phyloP scores from a whole-genome alignment of 1,140 invertebrate species.

The Tetramorium parvispinum region DNA sequence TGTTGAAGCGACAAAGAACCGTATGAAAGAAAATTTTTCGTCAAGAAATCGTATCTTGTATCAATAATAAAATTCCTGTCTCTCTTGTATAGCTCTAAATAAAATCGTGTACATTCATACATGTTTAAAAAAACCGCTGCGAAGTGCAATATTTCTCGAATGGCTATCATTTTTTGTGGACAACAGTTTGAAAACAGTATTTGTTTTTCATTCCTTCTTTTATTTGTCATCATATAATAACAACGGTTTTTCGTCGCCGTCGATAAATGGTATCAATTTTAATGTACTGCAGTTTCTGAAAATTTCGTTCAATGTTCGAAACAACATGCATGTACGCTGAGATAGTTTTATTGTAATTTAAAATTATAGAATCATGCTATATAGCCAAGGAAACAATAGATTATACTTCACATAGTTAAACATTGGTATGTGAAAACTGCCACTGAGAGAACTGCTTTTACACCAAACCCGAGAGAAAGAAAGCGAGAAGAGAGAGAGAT shows the following conservation, averaged over 20 bases:
- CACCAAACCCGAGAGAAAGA: conserved; percentile 2
- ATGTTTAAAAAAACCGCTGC: conserved; percentile 2
- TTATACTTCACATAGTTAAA: conserved; percentile 18
- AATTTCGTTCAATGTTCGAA: background rate
- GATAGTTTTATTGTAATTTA: background rate
- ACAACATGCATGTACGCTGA: background rate
- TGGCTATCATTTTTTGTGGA: conserved; percentile 8
- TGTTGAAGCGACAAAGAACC: background rate
- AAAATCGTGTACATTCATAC: background rate
- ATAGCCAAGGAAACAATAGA: background rate
- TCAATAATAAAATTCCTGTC: conserved; percentile 9
- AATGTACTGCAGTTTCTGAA: background rate
- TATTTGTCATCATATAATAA: background rate
- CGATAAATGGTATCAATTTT: background rate
- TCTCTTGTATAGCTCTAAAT: background rate
- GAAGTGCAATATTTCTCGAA: background rate
- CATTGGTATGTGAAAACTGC: background rate
- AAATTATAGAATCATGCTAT: conserved; percentile 1
- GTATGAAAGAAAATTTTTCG: background rate
- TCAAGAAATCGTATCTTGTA: conserved; percentile 6
- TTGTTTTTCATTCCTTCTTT: background rate
- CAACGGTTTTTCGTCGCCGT: background rate
- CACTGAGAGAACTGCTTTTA: conserved; percentile 7
- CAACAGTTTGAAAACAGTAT: background rate
- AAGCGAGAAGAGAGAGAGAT: background rate